Evolutionary conservation across 1,140 invertebrate species (phyloP).

Genomic region (Lutraria rhynchaena): DNA sequence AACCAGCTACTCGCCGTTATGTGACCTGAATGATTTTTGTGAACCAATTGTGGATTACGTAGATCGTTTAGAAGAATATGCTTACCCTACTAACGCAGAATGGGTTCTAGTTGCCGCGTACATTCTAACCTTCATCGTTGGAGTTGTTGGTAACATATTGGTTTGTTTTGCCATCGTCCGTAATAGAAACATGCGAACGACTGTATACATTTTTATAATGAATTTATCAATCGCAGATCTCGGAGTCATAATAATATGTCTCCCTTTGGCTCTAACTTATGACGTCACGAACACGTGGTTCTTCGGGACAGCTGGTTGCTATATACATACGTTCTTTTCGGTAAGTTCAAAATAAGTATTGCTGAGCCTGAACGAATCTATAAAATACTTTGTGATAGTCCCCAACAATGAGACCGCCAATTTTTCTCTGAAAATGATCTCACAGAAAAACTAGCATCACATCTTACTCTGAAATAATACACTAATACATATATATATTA

Average conservation of each 20-base stretch:
- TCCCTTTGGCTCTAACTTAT: conserved; percentile 90
- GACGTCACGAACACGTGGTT: conserved; percentile 96
- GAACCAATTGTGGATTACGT: conserved; percentile 31
- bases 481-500: too few relatives aligned
- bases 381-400: too few relatives aligned
- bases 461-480: too few relatives aligned
- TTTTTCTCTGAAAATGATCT: too few relatives aligned
- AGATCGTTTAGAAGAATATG: conserved; percentile 26
- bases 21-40: conserved; percentile 26
- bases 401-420: too few relatives aligned
- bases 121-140: conserved; percentile 88
- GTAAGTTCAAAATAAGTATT: too few relatives aligned
- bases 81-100: conserved; percentile 35
- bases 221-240: conserved; percentile 95
- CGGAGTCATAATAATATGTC: conserved; percentile 92
- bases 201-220: conserved; percentile 96
- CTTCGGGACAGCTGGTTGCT: conserved; percentile 89
- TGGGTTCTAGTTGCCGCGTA: conserved; percentile 82
- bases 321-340: conserved; percentile 92
- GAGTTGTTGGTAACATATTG: conserved; percentile 92
- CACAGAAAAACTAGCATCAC: too few relatives aligned
- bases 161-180: conserved; percentile 93
- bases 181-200: conserved; percentile 92
- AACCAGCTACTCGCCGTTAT: neutral
- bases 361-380: too few relatives aligned